These are phyloP conservation scores for Zoroaster sp. DNA, from an alignment of 53 echinoderm and acorn worm genomes.

Conservation along the genomic window DNA sequence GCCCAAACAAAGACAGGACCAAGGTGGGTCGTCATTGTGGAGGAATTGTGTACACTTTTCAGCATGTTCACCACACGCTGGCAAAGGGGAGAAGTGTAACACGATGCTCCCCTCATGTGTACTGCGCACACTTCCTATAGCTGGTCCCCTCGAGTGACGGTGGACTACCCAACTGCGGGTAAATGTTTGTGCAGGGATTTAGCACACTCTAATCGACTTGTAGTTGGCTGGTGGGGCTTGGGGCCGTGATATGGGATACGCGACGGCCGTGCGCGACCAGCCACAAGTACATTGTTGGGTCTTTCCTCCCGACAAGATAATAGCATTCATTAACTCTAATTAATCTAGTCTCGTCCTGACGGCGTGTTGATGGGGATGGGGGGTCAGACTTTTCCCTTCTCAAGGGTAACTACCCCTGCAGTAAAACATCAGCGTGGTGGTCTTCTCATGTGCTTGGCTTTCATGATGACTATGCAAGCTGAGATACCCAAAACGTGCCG, in stretches of 20 bases:
- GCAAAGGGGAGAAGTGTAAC: conserved; percentile 20
- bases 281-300: conserved; percentile 39
- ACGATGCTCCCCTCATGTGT: conserved; percentile 18
- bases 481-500: conserved; percentile 28
- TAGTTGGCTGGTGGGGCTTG: conserved; percentile 34
- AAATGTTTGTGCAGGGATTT: conserved; percentile 60
- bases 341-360: neutral
- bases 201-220: conserved; percentile 55
- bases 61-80: conserved; percentile 9
- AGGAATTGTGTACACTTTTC: conserved; percentile 12
- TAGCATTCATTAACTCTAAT: conserved; percentile 60
- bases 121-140: conserved; percentile 5
- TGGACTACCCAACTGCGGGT: neutral
- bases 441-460: conserved; percentile 8
- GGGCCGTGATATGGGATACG: conserved; percentile 44
- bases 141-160: neutral
- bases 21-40: neutral
- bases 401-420: neutral
- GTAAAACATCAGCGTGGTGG: neutral
- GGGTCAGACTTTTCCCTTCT: neutral
- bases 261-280: conserved; percentile 33
- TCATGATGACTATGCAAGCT: conserved; percentile 12
- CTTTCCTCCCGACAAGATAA: conserved; percentile 35
- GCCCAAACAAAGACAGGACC: neutral
- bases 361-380: no score